Evolutionary conservation across 1,140 invertebrate genomes (phyloP).

Genomic region (Dinoponera quadriceps): DNA sequence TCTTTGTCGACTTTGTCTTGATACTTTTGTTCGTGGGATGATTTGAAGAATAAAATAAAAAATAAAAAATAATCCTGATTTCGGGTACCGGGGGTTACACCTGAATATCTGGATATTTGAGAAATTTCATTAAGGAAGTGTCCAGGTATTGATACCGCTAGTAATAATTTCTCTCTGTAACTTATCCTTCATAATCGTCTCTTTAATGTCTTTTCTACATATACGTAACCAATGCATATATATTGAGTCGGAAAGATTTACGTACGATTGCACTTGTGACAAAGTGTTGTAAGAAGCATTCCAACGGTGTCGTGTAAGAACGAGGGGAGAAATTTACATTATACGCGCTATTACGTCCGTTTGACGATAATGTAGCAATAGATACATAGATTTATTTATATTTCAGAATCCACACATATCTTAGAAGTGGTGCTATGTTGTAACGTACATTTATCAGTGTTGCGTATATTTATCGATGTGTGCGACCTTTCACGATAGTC

Average conservation of each 20-base stretch:
- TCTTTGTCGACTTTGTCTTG: too few species aligned
- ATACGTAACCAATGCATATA: background rate
- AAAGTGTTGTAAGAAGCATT: conserved; percentile 17
- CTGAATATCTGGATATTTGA: too few species aligned
- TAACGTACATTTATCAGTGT: background rate
- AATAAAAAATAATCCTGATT: too few species aligned
- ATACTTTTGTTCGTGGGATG: too few species aligned
- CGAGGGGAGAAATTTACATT: background rate
- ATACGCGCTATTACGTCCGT: background rate
- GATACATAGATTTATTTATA: too few species aligned
- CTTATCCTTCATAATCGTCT: too few species aligned
- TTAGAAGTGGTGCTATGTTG: conserved; percentile 17
- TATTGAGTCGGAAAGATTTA: background rate
- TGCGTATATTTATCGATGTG: background rate
- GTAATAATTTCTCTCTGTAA: too few species aligned
- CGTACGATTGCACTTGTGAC: background rate
- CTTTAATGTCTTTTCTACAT: background rate
- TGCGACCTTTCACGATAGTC: background rate
- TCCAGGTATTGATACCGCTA: too few species aligned
- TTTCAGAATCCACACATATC: conserved; percentile 9
- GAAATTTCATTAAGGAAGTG: too few species aligned
- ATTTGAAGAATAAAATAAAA: too few species aligned
- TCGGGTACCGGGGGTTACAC: too few species aligned
- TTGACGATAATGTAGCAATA: conserved; percentile 3
- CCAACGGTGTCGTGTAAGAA: background rate